These are phyloP conservation scores for Galeopsomyia nigrocyanea DNA, from an alignment of 2,888 invertebrate species.

Conservation along the genomic window DNA sequence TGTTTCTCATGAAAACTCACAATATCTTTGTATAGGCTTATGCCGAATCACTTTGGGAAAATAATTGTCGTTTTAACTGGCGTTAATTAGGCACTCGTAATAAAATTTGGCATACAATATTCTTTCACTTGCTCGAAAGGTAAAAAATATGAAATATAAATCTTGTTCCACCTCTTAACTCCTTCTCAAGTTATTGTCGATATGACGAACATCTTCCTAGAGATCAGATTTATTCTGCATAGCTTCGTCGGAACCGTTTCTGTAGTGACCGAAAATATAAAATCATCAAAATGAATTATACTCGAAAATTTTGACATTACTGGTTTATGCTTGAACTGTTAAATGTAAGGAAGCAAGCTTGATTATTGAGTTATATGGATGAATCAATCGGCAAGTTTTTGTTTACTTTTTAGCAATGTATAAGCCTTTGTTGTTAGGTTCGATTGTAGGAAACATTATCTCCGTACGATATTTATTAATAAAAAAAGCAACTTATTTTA, in stretches of 20 bases:
- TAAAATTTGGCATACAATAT: too few species aligned
- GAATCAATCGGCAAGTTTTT: slow-evolving; percentile 23
- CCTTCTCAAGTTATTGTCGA: slow-evolving; percentile 9
- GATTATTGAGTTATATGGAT: slow-evolving; percentile 24
- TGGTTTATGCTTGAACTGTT: slow-evolving; percentile 12
- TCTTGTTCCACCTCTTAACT: slow-evolving; percentile 11
- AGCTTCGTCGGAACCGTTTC: slow-evolving; percentile 64
- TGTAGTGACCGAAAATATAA: slow-evolving; percentile 47
- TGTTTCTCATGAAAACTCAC: neutral
- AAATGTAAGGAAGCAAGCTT: slow-evolving; percentile 30
- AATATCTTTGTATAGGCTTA: too few species aligned
- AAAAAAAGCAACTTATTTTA: slow-evolving; percentile 2
- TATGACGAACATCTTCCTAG: slow-evolving; percentile 47
- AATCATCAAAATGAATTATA: slow-evolving; percentile 31
- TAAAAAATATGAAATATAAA: neutral
- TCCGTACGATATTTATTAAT: too few species aligned
- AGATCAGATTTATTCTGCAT: slow-evolving; percentile 61
- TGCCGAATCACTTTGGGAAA: too few species aligned
- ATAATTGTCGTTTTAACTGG: too few species aligned
- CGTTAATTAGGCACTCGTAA: too few species aligned
- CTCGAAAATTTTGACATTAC: slow-evolving; percentile 5
- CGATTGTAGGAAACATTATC: too few species aligned
- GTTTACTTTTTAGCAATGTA: slow-evolving; percentile 25
- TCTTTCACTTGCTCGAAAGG: too few species aligned
- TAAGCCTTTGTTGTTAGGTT: neutral